Conservation (phyloP, 2,888 invertebrate genomes). For the Tetranychus truncatus region DNA sequence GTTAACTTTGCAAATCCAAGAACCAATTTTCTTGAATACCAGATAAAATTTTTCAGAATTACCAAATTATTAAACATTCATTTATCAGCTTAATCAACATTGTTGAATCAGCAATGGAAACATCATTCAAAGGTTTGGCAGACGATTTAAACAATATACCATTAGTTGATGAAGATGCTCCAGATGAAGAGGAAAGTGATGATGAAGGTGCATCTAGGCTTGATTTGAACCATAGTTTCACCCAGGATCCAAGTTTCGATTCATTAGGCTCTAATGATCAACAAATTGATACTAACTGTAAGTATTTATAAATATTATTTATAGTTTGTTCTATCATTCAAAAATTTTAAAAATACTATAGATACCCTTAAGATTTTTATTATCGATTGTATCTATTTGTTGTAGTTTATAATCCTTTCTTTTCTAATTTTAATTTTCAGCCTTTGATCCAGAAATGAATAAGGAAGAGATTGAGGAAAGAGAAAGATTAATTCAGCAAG, state of each 20-base stretch:
- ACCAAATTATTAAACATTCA: too few relatives aligned
- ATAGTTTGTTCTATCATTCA: too few relatives aligned
- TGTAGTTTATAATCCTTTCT: slow-evolving; percentile 12
- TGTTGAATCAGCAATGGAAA: neutral
- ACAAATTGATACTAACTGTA: neutral
- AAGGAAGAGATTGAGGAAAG: slow-evolving; percentile 95
- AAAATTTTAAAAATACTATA: too few relatives aligned
- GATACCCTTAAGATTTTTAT: neutral
- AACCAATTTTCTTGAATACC: too few relatives aligned
- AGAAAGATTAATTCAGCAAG: slow-evolving; percentile 85
- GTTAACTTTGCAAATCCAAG: too few relatives aligned
- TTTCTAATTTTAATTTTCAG: slow-evolving; percentile 29
- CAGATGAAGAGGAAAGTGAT: slow-evolving; percentile 37
- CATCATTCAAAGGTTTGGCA: neutral
- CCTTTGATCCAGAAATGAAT: slow-evolving; percentile 44
- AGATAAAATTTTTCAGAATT: too few relatives aligned
- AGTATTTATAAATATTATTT: neutral
- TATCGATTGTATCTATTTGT: neutral
- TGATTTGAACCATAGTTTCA: neutral
- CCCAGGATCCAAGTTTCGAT: neutral
- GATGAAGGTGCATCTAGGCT: neutral
- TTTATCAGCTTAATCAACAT: too few relatives aligned
- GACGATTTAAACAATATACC: slow-evolving; percentile 47
- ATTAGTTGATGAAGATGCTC: slow-evolving; percentile 75
- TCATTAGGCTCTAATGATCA: slow-evolving; percentile 10